These are phyloP conservation scores for Otocyon megalotis DNA, from an alignment of 2,113 vertebrate genomes.

Conservation along the genomic window DNA sequence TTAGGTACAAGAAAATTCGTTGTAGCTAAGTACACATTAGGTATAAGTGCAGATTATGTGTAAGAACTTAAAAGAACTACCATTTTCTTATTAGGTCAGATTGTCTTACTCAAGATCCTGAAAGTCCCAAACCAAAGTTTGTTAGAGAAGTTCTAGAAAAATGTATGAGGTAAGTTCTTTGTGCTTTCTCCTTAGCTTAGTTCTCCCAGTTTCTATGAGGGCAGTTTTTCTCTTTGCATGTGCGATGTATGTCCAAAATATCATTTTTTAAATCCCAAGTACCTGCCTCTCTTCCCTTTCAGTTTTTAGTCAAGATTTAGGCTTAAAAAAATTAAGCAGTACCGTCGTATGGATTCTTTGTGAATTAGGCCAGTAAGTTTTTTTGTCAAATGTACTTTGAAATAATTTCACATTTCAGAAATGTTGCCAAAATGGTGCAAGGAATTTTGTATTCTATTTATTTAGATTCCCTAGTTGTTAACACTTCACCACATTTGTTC, in stretches of 20 bases:
- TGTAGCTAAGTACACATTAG: background rate
- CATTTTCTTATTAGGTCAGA: constrained; percentile 91
- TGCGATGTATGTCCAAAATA: background rate
- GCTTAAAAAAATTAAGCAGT: background rate
- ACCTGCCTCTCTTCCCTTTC: background rate
- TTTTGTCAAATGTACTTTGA: background rate
- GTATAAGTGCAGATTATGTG: background rate
- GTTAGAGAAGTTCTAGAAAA: constrained; percentile 98
- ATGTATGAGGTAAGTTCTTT: constrained; percentile 93
- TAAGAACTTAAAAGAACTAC: constrained; percentile 24
- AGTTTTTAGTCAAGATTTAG: constrained; percentile 35
- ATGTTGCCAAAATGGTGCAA: background rate
- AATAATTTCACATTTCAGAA: constrained; percentile 47
- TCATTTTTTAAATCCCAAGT: constrained; percentile 12
- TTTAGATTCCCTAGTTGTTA: background rate
- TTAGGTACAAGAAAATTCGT: background rate
- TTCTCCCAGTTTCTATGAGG: background rate
- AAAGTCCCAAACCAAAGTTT: constrained; percentile 98
- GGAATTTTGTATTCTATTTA: background rate
- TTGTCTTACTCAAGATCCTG: constrained; percentile 94
- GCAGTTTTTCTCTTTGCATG: background rate
- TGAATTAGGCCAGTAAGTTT: constrained; percentile 21
- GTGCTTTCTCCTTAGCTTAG: constrained; percentile 35
- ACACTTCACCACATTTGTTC: background rate
- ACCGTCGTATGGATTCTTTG: background rate